phyloP scores from a whole-genome alignment of 2,113 vertebrate species.

The Chaenogobius annularis region DNA sequence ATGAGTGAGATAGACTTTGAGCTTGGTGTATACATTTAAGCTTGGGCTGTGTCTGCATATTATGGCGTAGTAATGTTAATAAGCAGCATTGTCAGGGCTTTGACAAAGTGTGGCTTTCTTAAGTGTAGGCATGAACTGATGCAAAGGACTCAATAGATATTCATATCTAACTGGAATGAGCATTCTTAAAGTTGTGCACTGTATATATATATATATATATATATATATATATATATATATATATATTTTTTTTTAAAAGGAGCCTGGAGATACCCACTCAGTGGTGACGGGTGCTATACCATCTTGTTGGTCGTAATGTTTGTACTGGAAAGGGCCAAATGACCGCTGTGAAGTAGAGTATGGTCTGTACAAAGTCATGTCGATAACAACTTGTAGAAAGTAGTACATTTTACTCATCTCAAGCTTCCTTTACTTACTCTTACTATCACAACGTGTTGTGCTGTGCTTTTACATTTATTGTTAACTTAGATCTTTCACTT shows the following conservation, averaged over 20 bases:
- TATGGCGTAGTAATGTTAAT: background rate
- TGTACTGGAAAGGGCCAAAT: slow-evolving; percentile 3
- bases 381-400: background rate
- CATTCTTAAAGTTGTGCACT: background rate
- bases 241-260: too few species aligned
- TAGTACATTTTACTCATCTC: background rate
- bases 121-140: background rate
- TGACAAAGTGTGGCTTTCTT: background rate
- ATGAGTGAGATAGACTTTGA: slow-evolving; percentile 30
- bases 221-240: background rate
- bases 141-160: background rate
- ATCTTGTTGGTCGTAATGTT: background rate
- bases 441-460: background rate
- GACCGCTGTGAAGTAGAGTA: background rate
- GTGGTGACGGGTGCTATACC: background rate
- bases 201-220: background rate
- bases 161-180: background rate
- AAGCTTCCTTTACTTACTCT: background rate
- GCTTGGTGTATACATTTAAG: slow-evolving; percentile 14
- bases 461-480: background rate
- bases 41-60: slow-evolving; percentile 29
- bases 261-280: too few species aligned
- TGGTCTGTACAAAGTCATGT: background rate
- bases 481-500: slow-evolving; percentile 66
- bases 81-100: background rate